These are phyloP conservation scores for Dolichotis patagonum DNA, from an alignment of 2,113 vertebrate species.

Conservation along the genomic window DNA sequence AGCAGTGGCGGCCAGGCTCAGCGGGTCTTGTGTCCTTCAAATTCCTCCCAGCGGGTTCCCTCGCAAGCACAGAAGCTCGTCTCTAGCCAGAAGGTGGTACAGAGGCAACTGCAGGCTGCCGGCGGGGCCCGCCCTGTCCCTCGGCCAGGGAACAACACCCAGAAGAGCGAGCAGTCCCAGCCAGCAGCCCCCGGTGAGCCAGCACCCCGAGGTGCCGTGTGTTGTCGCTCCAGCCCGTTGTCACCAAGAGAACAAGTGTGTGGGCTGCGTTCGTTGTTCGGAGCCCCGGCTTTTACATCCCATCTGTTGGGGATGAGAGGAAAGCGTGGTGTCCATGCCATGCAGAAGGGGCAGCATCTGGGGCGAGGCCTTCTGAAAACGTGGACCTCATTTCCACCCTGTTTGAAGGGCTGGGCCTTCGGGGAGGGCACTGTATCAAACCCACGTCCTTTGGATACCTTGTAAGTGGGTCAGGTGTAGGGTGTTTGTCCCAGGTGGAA, in stretches of 20 bases:
- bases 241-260: background rate
- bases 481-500: background rate
- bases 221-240: background rate
- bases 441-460: background rate
- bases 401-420: background rate
- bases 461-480: background rate
- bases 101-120: constrained; percentile 65
- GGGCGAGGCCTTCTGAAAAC: background rate
- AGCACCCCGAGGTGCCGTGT: background rate
- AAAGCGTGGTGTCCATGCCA: background rate
- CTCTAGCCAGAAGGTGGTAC: constrained; percentile 74
- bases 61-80: constrained; percentile 72
- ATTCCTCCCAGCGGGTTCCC: constrained; percentile 89
- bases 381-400: background rate
- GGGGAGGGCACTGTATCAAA: too few species aligned
- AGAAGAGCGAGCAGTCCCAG: constrained; percentile 73
- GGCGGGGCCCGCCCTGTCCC: background rate
- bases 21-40: constrained; percentile 87
- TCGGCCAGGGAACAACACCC: constrained; percentile 52
- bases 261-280: background rate
- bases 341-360: background rate
- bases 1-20: constrained; percentile 81
- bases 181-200: constrained; percentile 75
- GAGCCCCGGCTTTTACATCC: background rate
- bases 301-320: background rate